Base-by-base conservation (phyloP, 1,140 invertebrate genomes). In the Cryptotermes secundus region DNA sequence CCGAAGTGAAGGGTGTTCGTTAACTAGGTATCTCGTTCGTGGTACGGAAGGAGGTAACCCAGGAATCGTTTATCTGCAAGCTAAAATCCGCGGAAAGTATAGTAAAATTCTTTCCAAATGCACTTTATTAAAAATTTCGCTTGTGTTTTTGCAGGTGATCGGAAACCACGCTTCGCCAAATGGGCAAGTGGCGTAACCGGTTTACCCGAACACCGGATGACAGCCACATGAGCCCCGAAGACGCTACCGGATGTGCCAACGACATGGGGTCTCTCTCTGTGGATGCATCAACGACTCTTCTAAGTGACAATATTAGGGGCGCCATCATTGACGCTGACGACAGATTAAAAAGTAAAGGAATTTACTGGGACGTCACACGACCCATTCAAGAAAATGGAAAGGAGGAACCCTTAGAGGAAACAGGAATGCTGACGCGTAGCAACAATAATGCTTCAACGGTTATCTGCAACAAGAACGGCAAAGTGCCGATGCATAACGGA, bases 141-240 rank as follows among this genome's bases (percentile, higher is more conserved):
- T 72, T 81, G 80, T 81, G 4, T 35, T 81, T 35, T 82, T 82
- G 22, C 81, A 82, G 81, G 81, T 45, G 81, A 72, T 72, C 7
- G 6, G 26, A 26, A 72, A n/a, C 0, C n/a, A 72, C 59, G 4
- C 42, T 22, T 38, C n/a, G n/a, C 81, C 36, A 6, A 26, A 83
- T 83, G 83, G 83, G 83, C 31, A 83, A 83, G 72, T 83, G 83
- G 53, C 83, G 59, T 26, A 72, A 26, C 24, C 38, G 49, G 6
- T 83, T 34, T 19, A 72, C 38, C 12, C 53, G 83, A 42, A 14
- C 59, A 16, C 83, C 83, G 3, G 36, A 65, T 53, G 82, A 81
- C 80, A 38, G 12, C 35, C 26, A 35, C 34, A 24, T n/a, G 36
- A 34, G 22, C 9, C 82, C 59, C 16, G 82, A 83, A 24, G 59